Conservation (phyloP, 2,888 invertebrate species). For the Tiliacea aurago region DNA sequence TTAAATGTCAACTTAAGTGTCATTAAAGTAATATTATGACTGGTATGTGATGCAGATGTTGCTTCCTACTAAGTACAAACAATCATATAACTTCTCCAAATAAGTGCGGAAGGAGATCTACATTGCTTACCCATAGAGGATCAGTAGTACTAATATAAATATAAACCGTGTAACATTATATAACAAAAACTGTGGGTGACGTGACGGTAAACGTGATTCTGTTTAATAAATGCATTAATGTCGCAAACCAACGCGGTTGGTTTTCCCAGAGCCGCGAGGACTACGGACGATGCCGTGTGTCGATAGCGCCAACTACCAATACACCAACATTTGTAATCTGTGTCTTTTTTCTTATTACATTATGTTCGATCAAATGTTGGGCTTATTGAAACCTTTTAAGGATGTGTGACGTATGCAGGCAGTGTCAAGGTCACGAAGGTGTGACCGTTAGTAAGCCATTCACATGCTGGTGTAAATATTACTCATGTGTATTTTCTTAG, state of each 20-base stretch:
- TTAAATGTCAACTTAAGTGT: constrained; percentile 17
- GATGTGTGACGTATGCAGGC: constrained; percentile 24
- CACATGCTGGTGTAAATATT: constrained; percentile 30
- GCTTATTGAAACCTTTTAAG: constrained; percentile 17
- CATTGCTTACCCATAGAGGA: constrained; percentile 27
- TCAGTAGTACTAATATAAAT: constrained; percentile 19
- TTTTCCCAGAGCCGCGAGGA: constrained; percentile 66
- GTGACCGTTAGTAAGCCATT: constrained; percentile 42
- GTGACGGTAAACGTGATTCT: constrained; percentile 60
- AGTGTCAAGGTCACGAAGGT: constrained; percentile 55
- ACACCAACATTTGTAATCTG: constrained; percentile 31
- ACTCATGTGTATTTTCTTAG: constrained; percentile 35
- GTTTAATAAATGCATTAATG: constrained; percentile 61
- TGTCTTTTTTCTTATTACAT: neutral
- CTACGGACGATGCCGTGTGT: constrained; percentile 56
- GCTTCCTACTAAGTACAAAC: constrained; percentile 18
- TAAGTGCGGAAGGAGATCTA: constrained; percentile 20
- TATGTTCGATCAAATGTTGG: constrained; percentile 48
- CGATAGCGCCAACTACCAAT: constrained; percentile 37
- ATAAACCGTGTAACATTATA: constrained; percentile 25
- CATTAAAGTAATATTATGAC: constrained; percentile 14
- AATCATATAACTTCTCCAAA: constrained; percentile 4
- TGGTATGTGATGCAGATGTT: constrained; percentile 1
- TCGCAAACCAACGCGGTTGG: constrained; percentile 55
- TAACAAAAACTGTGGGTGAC: constrained; percentile 37